phyloP scores from a whole-genome alignment of 1,140 invertebrate genomes.

The Tetragonula clypearis region DNA sequence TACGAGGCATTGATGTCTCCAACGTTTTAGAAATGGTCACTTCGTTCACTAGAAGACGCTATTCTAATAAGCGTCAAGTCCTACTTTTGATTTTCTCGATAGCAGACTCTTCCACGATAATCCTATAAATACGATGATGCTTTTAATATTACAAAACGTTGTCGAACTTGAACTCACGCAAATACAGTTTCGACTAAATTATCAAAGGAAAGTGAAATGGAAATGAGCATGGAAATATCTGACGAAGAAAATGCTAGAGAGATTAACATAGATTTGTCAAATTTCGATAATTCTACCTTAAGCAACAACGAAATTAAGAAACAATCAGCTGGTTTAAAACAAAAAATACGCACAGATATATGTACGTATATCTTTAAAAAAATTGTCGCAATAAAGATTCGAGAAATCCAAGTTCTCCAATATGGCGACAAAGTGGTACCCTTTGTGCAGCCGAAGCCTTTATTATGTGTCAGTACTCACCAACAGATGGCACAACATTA shows the following conservation, averaged over 20 bases:
- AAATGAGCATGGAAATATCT: neutral
- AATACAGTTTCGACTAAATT: neutral
- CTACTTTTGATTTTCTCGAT: neutral
- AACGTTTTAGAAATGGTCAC: neutral
- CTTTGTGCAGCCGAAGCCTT: neutral
- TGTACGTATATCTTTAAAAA: neutral
- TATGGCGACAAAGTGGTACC: neutral
- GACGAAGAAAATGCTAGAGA: too few relatives aligned
- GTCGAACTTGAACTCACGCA: neutral
- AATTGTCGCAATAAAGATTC: neutral
- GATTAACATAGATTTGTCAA: neutral
- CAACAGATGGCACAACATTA: conserved; percentile 40
- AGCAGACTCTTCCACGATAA: neutral
- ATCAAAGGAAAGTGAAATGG: neutral
- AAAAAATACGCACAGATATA: neutral
- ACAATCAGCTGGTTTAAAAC: neutral
- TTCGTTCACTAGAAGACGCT: too few relatives aligned
- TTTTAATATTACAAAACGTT: neutral
- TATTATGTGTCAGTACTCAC: neutral
- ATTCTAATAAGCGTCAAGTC: neutral
- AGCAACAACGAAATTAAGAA: neutral
- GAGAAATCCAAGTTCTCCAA: conserved; percentile 18
- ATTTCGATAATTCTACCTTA: neutral
- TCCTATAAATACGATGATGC: neutral
- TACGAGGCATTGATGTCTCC: conserved; percentile 33